phyloP scores from a whole-genome alignment of 2,113 vertebrate genomes.

The Ophiodon elongatus region DNA sequence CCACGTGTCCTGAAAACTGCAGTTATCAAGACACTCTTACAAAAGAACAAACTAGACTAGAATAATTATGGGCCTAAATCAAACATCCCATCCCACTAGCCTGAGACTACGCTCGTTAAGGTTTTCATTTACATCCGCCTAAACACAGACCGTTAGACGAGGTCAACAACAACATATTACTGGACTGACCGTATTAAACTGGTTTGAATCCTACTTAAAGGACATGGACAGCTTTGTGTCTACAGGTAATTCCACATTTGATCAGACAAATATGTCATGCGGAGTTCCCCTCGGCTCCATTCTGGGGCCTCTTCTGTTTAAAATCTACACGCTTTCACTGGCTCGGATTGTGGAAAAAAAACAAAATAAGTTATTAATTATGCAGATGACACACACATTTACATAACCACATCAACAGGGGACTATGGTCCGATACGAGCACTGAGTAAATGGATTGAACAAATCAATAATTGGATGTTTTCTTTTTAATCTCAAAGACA shows the following conservation, averaged over 20 bases:
- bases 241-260: background rate
- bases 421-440: background rate
- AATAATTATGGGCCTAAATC: background rate
- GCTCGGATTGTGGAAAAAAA: background rate
- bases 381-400: background rate
- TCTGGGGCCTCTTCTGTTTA: background rate
- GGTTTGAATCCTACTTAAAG: background rate
- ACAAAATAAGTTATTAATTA: background rate
- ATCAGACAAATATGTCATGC: background rate
- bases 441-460: background rate
- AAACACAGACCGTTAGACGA: too few relatives aligned
- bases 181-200: background rate
- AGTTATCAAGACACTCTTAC: background rate
- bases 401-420: background rate
- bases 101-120: too few relatives aligned
- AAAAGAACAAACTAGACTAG: too few relatives aligned
- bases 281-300: background rate
- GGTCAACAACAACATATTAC: too few relatives aligned
- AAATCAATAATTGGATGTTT: background rate
- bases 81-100: background rate
- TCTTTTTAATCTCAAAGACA: background rate
- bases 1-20: background rate
- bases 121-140: too few relatives aligned
- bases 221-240: background rate
- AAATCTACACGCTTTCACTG: background rate